Base-by-base conservation (phyloP, 2,888 invertebrate species). In the Megamerina dolium region DNA sequence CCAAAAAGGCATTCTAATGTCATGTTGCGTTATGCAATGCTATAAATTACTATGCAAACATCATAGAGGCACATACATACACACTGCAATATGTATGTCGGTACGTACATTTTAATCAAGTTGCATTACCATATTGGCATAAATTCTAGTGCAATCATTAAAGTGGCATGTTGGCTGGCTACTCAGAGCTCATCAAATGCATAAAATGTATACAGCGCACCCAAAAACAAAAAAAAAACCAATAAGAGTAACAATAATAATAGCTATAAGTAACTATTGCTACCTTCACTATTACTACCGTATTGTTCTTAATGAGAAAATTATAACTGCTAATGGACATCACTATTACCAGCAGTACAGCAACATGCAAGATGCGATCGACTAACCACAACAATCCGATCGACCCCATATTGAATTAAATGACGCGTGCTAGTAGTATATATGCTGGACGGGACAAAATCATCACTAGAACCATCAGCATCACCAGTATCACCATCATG, bases 121-220 rank as follows among this genome's bases (percentile, higher is more conserved):
- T n/a, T 61, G 55, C 56, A 62, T 65, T 57, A 58, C 64, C 65
- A 63, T 66, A 64, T 61, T 60, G 61, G 65, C 58, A 61, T 64
- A 62, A 63, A 64, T 64, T 64, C 65, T n/a, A n/a, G n/a, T n/a
- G n/a, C n/a, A n/a, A n/a, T n/a, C n/a, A n/a, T n/a, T n/a, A n/a
- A n/a, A n/a, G n/a, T n/a, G n/a, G n/a, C n/a, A n/a, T n/a, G n/a
- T n/a, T n/a, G n/a, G n/a, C n/a, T n/a, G n/a, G n/a, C n/a, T n/a
- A n/a, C n/a, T n/a, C n/a, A 38, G 36, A 43, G 32, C 43, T 31
- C 46, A 41, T 47, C 47, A 43, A 41, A 34, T 16, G 34, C n/a
- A 27, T 41, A 27, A 27, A 19, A 29, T 37, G 21, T n/a, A 20
- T 10, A 12, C 35, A 32, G 30, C 37, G 12, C 29, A 17, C 12